Percentiles rank a stretch among this genome's conserved stretches.
These are phyloP conservation scores for Sesamia inferens DNA, from an alignment of 2,888 invertebrate genomes.

Conservation along the genomic window DNA sequence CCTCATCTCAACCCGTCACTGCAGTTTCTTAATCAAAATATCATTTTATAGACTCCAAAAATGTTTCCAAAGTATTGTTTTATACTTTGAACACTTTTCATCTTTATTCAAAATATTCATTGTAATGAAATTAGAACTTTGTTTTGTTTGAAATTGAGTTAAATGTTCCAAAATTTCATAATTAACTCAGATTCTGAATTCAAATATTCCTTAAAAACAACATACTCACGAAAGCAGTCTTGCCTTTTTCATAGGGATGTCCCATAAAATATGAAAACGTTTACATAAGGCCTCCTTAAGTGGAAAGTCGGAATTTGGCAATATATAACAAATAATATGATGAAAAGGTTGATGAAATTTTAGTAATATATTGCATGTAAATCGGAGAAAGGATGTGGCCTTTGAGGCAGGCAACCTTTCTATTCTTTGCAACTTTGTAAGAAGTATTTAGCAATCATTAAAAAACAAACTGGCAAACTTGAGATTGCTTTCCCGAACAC, in stretches of 20 bases:
- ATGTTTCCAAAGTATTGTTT: neutral
- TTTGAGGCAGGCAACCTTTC: conserved; percentile 22
- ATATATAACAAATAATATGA: conserved; percentile 28
- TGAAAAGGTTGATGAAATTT: conserved; percentile 51
- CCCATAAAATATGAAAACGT: neutral
- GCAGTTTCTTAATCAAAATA: neutral
- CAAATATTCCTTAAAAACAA: neutral
- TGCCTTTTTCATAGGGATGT: neutral
- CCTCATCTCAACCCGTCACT: neutral
- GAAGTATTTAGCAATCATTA: neutral
- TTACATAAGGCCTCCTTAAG: neutral
- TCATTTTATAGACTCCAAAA: neutral
- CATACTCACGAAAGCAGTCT: neutral
- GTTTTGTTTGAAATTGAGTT: neutral
- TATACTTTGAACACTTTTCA: too few species aligned
- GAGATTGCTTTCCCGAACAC: neutral
- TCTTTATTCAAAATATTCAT: neutral
- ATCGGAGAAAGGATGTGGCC: conserved; percentile 27
- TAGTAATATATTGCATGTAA: conserved; percentile 33
- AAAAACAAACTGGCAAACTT: conserved; percentile 3
- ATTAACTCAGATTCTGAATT: neutral
- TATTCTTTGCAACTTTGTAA: neutral
- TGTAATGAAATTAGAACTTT: neutral
- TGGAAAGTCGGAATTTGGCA: conserved; percentile 12
- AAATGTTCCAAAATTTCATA: neutral